Conservation (phyloP, 2,888 invertebrate species). For the Lamellibrachia columna region DNA sequence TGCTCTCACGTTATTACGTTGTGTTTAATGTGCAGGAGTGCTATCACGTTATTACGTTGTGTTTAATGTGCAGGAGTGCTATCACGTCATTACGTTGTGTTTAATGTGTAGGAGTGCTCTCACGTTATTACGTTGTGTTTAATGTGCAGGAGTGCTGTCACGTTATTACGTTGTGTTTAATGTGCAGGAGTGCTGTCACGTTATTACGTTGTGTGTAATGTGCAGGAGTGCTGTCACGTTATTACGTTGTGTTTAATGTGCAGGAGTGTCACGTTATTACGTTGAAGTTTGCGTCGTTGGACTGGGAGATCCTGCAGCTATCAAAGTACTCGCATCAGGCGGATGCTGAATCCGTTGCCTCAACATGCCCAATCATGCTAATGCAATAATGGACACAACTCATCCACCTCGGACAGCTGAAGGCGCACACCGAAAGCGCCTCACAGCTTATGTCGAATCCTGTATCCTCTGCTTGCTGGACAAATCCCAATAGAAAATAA, state of each 20-base stretch:
- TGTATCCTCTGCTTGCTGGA: neutral
- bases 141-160: neutral
- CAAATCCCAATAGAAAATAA: neutral
- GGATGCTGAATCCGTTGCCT: neutral
- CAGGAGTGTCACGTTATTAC: neutral
- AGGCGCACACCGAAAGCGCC: neutral
- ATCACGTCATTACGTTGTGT: neutral
- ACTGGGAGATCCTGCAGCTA: neutral
- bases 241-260: neutral
- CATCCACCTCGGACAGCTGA: neutral
- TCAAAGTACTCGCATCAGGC: neutral
- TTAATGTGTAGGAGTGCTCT: neutral
- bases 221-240: neutral
- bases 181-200: neutral
- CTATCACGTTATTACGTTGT: neutral
- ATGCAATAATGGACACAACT: neutral
- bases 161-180: neutral
- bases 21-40: neutral
- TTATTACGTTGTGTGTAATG: neutral
- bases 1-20: neutral
- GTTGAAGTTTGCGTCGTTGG: neutral
- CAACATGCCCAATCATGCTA: neutral
- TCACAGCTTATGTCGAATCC: neutral
- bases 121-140: neutral
- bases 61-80: neutral